phyloP scores from a whole-genome alignment of 2,113 vertebrate species.

The Cercocebus atys region DNA sequence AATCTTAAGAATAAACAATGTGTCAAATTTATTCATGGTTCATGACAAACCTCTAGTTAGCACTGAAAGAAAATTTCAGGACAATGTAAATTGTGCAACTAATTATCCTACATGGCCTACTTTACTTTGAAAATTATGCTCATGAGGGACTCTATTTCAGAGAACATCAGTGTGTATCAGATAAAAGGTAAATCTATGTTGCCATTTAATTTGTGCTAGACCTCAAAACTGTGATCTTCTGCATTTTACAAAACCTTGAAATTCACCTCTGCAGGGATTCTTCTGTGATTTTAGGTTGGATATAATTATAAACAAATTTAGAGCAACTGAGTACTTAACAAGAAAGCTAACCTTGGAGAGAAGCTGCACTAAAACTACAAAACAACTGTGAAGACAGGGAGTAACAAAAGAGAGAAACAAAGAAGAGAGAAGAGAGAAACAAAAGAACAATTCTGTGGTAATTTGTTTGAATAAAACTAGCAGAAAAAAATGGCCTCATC shows the following conservation, averaged over 20 bases:
- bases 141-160: constrained; percentile 94
- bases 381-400: constrained; percentile 73
- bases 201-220: constrained; percentile 92
- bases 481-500: constrained; percentile 78
- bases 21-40: constrained; percentile 73
- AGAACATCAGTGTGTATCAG: constrained; percentile 95
- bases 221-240: constrained; percentile 96
- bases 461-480: constrained; percentile 58
- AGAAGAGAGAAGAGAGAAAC: constrained; percentile 48
- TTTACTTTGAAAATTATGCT: constrained; percentile 95
- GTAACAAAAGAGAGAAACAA: constrained; percentile 52
- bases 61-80: constrained; percentile 83
- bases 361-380: constrained; percentile 76
- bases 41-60: constrained; percentile 72
- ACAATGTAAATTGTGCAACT: constrained; percentile 87
- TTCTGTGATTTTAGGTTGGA: constrained; percentile 91
- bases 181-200: constrained; percentile 94
- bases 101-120: constrained; percentile 92
- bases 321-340: constrained; percentile 80
- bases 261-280: constrained; percentile 85
- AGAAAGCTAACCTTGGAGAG: constrained; percentile 66
- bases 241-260: constrained; percentile 92
- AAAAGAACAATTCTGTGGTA: constrained; percentile 53
- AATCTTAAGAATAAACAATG: constrained; percentile 75
- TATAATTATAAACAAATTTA: constrained; percentile 86